Evolutionary conservation across 2,797 vertebrate genomes (phyloP).

Genomic region (Crax fasciolata): DNA sequence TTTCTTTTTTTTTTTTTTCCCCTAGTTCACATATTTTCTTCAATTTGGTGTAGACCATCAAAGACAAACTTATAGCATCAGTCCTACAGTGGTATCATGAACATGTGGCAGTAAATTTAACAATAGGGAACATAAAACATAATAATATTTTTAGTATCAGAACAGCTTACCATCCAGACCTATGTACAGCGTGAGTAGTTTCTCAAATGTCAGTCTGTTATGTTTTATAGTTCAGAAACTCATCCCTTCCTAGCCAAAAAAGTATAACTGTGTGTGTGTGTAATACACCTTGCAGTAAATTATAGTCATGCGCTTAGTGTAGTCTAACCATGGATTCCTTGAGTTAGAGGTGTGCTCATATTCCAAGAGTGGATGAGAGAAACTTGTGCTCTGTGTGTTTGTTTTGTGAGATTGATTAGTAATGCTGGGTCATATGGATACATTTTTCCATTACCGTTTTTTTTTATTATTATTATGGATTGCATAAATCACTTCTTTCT

Average conservation of each 20-base stretch:
- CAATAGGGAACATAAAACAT: not conserved
- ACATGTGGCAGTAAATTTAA: not conserved
- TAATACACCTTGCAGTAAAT: not conserved
- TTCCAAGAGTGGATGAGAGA: not conserved
- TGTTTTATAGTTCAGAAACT: not conserved
- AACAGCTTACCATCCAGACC: not conserved
- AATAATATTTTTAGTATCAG: not conserved
- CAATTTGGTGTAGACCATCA: not conserved
- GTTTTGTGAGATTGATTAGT: not conserved
- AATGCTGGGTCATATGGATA: not conserved
- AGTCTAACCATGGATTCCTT: not conserved
- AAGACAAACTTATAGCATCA: not conserved
- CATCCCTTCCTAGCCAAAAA: not conserved
- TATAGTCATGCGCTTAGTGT: not conserved
- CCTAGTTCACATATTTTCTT: not conserved
- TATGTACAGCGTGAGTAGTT: not conserved
- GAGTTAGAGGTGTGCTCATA: not conserved
- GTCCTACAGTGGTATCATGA: not conserved
- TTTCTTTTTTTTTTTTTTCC: not conserved
- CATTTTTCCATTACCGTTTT: not conserved
- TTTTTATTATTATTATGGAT: not conserved
- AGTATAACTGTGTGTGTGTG: not conserved
- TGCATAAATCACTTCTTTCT: not conserved
- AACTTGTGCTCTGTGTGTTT: accelerated
- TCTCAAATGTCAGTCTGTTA: not conserved